Evolutionary conservation across 2,888 invertebrate genomes (phyloP), one percentile per base, ranked within the genome.

Genomic region (Agrotis ipsilon): DNA sequence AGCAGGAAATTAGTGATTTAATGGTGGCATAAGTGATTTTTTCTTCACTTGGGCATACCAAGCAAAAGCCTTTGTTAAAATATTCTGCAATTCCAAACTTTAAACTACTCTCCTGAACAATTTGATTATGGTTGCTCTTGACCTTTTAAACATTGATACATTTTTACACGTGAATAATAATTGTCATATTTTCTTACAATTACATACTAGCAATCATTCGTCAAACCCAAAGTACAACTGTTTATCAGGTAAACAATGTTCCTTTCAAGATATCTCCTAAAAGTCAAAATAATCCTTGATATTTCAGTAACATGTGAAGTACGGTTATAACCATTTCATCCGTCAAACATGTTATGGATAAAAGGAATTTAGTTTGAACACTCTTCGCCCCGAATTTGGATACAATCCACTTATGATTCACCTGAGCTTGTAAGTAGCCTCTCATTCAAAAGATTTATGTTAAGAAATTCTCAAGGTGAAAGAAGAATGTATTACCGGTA

Each of bases 361-460:
- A 82, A 74, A 70, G 73, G 76, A 64, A 77, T 70, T 73, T 49
- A 73, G 70, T 68, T 66, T 72, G 68, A 72, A 68, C 68, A 63
- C 52, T 58, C 54, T 43, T 46, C 66, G 24, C 49, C 21, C 52
- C 48, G 49, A 57, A 74, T 64, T 78, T 68, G 57, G 67, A 68
- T 72, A 75, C 66, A 72, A 74, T 71, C 70, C 68, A 73, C 66
- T 81, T 75, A 78, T 61, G 51, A 27, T 52, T 43, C 55, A 68
- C 27, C 70, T 62, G 51, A 70, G 69, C 78, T 66, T 64, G 46
- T 43, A 59, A 72, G 54, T 65, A 43, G 52, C 52, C 59, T 58
- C 58, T 55, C 58, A 52, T 49, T 65, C 32, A 61, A 64, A 64
- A 78, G 63, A 78, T 81, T 69, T 80, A 65, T 62, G 59, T 60